Evolutionary conservation across 1,140 invertebrate genomes (phyloP), one percentile per base, ranked within the genome.

Genomic region (Glomeris maerens): DNA sequence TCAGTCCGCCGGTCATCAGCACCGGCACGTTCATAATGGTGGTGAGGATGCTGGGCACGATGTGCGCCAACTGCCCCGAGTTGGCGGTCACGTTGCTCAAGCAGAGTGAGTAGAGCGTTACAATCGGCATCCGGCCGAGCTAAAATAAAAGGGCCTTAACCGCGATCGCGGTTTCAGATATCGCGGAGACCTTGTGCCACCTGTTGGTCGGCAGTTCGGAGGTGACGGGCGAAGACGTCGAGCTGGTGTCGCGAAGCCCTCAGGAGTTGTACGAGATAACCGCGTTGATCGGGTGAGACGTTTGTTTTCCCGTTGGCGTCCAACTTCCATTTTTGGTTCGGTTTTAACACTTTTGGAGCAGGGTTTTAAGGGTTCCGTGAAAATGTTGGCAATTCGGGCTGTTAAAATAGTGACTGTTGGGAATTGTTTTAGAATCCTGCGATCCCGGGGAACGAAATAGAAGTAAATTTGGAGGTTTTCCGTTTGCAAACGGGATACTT

Each of bases 261-360:
- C 88, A 94, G 66, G 93, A 98, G 68, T 73, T 95, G 55, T 93
- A 93, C 65, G 93, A 96, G 72, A 91, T 98, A 49, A 94, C 92
- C 1, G 88, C 87, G 58, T 72, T 97, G 3, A 95, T 96, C 59
- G 90, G 88, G 67, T 71, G 55, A 55, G 66, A 57, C 7, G 20
- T 54, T 60, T n/a, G 25, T 21, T 42, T 5, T 42, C 5, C 5
- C 17, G 20, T 42, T n/a, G n/a, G n/a, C n/a, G n/a, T n/a, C n/a
- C n/a, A n/a, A n/a, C n/a, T n/a, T n/a, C n/a, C n/a, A n/a, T n/a
- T n/a, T n/a, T n/a, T n/a, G n/a, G n/a, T n/a, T n/a, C n/a, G n/a
- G n/a, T n/a, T n/a, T n/a, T n/a, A n/a, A n/a, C n/a, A n/a, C n/a
- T n/a, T n/a, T n/a, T n/a, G n/a, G n/a, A n/a, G n/a, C n/a, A n/a